Evolutionary conservation across 2,888 invertebrate species (phyloP), one percentile per base, ranked within the genome.

Genomic region (Alloplasta piceator): DNA sequence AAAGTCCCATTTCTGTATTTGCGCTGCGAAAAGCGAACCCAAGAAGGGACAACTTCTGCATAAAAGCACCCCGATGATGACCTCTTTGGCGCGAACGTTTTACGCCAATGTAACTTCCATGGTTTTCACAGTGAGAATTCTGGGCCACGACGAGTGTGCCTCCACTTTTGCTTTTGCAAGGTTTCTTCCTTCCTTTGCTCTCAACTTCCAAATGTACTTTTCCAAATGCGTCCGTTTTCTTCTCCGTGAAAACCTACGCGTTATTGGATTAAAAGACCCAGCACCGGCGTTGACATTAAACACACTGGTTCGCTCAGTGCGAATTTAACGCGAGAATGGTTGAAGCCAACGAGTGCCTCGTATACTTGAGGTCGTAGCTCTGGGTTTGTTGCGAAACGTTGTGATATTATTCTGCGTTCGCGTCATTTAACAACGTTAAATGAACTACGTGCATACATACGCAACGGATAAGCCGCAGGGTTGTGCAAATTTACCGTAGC

Each of bases 101-200:
- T 77, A 64, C 67, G 73, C 64, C 74, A 81, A 78, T 81, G 85
- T 81, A 77, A 76, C 83, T 63, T 36, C 81, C 80, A 80, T 41
- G 72, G 76, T 85, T 26, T 26, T 26, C 26, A 83, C 84, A 75
- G 84, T 84, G 86, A 87, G 86, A 84, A 86, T 85, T 87, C 84
- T 82, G 83, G 58, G 82, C 76, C 77, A 66, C 41, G 70, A 74
- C 78, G 78, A 74, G 64, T 76, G 55, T 86, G 85, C 75, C 85
- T 84, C 83, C 82, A 83, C 81, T 78, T 75, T 76, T 75, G 68
- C 78, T 74, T 78, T 81, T 81, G 60, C 83, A 26, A 66, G 56
- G 72, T 68, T 76, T 77, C 79, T 83, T 83, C 79, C 67, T 68
- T 67, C 63, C 72, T 78, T 58, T 9, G 43, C 75, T n/a, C 16